These are phyloP conservation scores for Smutsia gigantea DNA, from an alignment of 2,797 vertebrate species.

Conservation along the genomic window DNA sequence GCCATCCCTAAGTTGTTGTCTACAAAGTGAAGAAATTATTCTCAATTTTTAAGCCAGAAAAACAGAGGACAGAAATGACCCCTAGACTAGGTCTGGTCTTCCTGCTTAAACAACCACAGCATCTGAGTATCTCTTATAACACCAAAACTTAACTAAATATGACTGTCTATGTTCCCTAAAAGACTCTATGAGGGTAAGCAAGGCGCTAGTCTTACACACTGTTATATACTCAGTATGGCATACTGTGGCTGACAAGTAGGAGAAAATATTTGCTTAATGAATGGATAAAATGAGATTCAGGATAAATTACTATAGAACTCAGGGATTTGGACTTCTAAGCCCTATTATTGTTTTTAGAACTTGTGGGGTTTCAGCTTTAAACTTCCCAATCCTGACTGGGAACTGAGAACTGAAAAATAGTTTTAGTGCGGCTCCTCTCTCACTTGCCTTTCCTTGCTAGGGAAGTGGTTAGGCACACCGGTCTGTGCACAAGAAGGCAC, in stretches of 20 bases:
- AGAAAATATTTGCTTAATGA: not conserved
- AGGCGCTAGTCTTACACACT: not conserved
- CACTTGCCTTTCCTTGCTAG: not conserved
- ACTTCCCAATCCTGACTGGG: not conserved
- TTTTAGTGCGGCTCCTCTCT: not conserved
- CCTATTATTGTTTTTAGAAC: not conserved
- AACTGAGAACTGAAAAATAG: not conserved
- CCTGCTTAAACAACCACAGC: not conserved
- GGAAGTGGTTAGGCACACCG: not conserved
- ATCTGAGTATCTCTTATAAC: not conserved
- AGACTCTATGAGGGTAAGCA: not conserved
- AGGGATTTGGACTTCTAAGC: not conserved
- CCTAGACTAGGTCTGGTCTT: not conserved
- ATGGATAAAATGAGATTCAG: not conserved
- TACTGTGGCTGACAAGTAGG: not conserved
- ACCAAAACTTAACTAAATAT: not conserved
- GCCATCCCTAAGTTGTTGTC: not conserved
- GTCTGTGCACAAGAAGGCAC: not conserved
- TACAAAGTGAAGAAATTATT: not conserved
- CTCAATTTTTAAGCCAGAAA: conserved; percentile 45
- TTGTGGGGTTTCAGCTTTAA: not conserved
- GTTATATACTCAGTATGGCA: not conserved
- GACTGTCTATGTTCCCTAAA: not conserved
- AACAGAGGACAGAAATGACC: not conserved
- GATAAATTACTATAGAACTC: not conserved